Base-by-base conservation (phyloP, 2,797 vertebrate species). In the Anabacerthia variegaticeps region DNA sequence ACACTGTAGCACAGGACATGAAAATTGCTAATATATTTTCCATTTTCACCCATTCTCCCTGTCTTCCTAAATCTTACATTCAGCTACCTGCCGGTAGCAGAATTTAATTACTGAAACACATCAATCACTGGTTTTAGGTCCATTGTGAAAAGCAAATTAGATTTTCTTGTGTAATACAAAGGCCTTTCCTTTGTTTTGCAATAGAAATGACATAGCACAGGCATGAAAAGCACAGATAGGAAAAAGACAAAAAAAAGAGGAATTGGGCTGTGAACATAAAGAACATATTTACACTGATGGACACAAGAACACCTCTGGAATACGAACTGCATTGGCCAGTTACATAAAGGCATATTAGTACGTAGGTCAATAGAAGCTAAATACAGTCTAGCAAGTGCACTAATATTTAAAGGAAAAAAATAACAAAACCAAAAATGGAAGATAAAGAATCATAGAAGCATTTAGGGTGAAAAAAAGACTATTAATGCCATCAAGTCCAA, bases 81-180 rank as follows among this genome's bases (percentile, higher is more conserved):
- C 73, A 91, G 52, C n/a, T 69, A 68, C 63, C 69, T 91, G 41
- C 44, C 78, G 32, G 85, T 88, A 92, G 79, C 52, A 81, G 73
- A 97, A 93, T 94, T 93, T 96, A 96, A 96, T 97, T 96, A 95
- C 94, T 88, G 88, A 91, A 96, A 91, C 56, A 84, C 82, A 96
- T 95, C 94, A 93, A 84, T 96, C 94, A 92, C 80, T 49, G 37
- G 56, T 13, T 92, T 96, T 90, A 89, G 32, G 79, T 88, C 87
- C 79, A 93, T 91, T 96, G 92, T 94, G 82, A 84, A 94, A 95
- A 93, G 85, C 63, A 93, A 95, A 95, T 91, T 95, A 88, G 62
- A 94, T 93, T 95, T 92, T 22, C 55, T 76, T 92, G 48, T 56
- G 59, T 88, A 86, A 90, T 84, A 83, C 76, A 84, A 94, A 90